Percentiles rank a stretch among this genome's conserved stretches.
Evolutionary conservation across 2,888 invertebrate species (phyloP).

Genomic region (Drosophila borborema): DNA sequence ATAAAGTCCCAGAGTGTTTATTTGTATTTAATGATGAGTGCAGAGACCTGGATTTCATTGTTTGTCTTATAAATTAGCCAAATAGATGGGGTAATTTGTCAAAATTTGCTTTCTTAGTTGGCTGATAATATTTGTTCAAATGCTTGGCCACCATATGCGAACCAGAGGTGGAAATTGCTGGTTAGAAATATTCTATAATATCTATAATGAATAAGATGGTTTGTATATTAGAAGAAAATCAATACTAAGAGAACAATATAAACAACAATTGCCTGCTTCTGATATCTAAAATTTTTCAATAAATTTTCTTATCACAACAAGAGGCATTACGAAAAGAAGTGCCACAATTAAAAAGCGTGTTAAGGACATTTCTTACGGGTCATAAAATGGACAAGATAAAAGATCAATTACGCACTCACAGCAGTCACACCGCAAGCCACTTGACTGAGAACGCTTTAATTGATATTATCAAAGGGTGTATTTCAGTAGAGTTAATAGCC

Average conservation of each 20-base stretch:
- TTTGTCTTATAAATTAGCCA: conserved; percentile 54
- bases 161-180: conserved; percentile 13
- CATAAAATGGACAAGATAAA: conserved; percentile 62
- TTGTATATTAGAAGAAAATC: neutral
- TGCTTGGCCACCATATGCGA: conserved; percentile 33
- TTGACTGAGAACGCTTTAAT: conserved; percentile 54
- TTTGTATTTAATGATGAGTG: conserved; percentile 29
- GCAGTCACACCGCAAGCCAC: conserved; percentile 51
- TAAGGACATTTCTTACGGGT: conserved; percentile 60
- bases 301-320: conserved; percentile 16
- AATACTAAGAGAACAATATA: neutral
- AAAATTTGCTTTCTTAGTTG: conserved; percentile 22
- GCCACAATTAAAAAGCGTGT: conserved; percentile 62
- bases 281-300: neutral
- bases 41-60: conserved; percentile 31
- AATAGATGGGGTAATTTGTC: conserved; percentile 48
- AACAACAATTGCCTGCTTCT: neutral
- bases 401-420: conserved; percentile 21
- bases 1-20: conserved; percentile 60
- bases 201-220: neutral
- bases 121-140: conserved; percentile 5
- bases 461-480: conserved; percentile 62
- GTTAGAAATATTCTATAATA: neutral
- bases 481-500: conserved; percentile 69
- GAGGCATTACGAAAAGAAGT: neutral